Evolutionary conservation across 53 echinoderm and acorn worm species (phyloP).

Genomic region (Hippasteria phrygiana): DNA sequence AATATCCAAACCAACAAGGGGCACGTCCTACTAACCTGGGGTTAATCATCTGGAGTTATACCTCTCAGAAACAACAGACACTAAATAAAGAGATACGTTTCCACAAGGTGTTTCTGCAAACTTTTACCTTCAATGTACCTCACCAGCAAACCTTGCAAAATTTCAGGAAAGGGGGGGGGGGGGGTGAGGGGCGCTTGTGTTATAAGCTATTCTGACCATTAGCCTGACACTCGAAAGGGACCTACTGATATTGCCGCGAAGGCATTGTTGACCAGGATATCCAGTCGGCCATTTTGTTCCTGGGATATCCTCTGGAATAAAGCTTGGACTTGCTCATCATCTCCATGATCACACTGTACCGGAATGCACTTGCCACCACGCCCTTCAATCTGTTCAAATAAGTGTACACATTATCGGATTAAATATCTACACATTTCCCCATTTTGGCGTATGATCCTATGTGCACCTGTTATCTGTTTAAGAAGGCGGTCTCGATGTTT

Average conservation of each 20-base stretch:
- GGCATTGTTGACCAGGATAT: conserved; percentile 83
- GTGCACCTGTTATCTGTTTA: background rate
- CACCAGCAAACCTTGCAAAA: no score
- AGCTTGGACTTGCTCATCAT: conserved; percentile 74
- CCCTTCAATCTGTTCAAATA: conserved; percentile 43
- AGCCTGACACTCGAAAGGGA: background rate
- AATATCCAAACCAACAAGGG: no score
- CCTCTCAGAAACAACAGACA: no score
- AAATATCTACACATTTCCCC: background rate
- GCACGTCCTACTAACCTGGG: no score
- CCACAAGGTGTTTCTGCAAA: no score
- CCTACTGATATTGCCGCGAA: conserved; percentile 73
- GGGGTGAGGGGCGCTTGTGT: no score
- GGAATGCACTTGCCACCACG: conserved; percentile 82
- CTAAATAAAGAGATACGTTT: no score
- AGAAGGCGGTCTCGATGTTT: no score
- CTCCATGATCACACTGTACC: conserved; percentile 73
- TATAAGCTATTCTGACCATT: no score
- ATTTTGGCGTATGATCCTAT: background rate
- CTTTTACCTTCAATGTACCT: no score
- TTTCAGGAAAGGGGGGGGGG: no score
- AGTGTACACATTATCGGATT: background rate
- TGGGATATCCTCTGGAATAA: conserved; percentile 73
- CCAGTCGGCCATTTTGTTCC: conserved; percentile 80
- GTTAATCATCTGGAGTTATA: no score